Conservation (phyloP, 2,888 invertebrate species). For the Scaptomyza tumidula region DNA sequence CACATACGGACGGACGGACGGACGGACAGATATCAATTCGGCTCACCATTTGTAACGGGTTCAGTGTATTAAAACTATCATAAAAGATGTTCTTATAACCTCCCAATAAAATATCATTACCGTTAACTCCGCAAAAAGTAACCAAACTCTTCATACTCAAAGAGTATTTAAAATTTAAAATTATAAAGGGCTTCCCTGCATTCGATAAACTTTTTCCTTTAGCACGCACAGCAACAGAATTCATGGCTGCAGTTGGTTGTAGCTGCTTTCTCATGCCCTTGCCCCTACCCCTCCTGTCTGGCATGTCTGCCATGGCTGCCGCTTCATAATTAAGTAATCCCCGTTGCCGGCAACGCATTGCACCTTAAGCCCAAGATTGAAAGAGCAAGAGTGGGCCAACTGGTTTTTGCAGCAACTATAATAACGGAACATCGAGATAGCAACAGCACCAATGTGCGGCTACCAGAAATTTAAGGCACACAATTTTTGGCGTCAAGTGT, state of each 20-base stretch:
- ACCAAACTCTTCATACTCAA: background rate
- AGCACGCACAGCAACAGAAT: conserved; percentile 14
- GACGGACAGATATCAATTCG: too few species aligned
- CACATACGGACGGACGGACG: too few species aligned
- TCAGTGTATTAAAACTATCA: too few species aligned
- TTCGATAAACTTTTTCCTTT: conserved; percentile 30
- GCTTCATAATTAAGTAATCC: conserved; percentile 77
- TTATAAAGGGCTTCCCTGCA: conserved; percentile 28
- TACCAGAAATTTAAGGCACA: conserved; percentile 59
- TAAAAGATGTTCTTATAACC: too few species aligned
- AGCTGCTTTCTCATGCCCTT: conserved; percentile 7
- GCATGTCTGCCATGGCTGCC: conserved; percentile 41
- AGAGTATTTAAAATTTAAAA: conserved; percentile 19
- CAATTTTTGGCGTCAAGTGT: conserved; percentile 43
- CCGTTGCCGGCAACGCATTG: conserved; percentile 56
- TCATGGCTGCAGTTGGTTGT: conserved; percentile 15
- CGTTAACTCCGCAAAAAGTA: background rate
- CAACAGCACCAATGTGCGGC: conserved; percentile 43
- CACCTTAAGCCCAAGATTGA: conserved; percentile 66
- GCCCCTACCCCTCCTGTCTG: conserved; percentile 1
- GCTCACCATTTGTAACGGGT: too few species aligned
- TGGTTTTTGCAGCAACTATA: conserved; percentile 58
- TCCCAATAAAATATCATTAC: too few species aligned
- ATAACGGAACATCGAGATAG: conserved; percentile 61
- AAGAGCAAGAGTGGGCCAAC: conserved; percentile 52